Conservation (phyloP, 2,113 vertebrate genomes). For the Tonatia bakeri region DNA sequence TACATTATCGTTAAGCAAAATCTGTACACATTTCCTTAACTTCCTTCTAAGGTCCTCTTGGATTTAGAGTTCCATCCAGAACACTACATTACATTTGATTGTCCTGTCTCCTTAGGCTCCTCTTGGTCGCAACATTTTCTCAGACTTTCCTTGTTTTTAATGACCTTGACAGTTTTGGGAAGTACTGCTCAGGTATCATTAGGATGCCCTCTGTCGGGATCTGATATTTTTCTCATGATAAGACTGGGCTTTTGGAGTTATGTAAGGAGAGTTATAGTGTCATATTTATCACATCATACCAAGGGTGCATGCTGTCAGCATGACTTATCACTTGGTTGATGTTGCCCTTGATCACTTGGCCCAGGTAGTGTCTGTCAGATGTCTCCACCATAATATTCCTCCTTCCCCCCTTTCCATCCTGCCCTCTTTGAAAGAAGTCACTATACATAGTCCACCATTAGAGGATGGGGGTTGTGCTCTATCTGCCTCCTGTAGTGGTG, state of each 20-base stretch:
- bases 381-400: neutral
- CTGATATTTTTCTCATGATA: neutral
- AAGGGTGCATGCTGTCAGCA: neutral
- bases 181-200: neutral
- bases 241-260: neutral
- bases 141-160: neutral
- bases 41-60: neutral
- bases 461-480: neutral
- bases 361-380: neutral
- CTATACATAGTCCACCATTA: neutral
- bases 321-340: neutral
- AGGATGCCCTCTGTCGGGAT: neutral
- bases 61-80: neutral
- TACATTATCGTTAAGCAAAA: neutral
- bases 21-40: neutral
- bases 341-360: neutral
- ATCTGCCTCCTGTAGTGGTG: neutral
- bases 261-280: neutral
- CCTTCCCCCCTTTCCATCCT: neutral
- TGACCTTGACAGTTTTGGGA: neutral
- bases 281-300: neutral
- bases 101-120: neutral
- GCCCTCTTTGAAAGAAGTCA: neutral
- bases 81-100: neutral
- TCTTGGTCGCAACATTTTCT: neutral